Evolutionary conservation across 2,113 vertebrate genomes (phyloP), one percentile per base, ranked within the genome.

Genomic region (Scolopax mira): DNA sequence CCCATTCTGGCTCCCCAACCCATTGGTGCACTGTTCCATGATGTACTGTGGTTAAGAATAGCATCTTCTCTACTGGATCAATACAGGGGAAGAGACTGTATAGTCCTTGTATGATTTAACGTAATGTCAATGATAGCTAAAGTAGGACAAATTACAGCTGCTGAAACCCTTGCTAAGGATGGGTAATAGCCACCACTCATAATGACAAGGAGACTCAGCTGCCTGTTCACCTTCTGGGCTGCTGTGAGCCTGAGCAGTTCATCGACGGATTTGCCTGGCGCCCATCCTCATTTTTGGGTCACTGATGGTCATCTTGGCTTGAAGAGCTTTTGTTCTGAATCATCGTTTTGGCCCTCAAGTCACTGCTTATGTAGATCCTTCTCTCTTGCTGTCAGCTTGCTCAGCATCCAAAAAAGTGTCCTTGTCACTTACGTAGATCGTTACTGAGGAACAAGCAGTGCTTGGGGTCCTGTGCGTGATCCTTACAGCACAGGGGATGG

Each of bases 401-500:
- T 95, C 52, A 67, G 86, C 80, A 28, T 79, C 7, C 73, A 41
- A 77, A 69, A 12, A 83, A 51, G 67, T 33, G 72, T 83, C 84
- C 57, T 84, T 89, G 62, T 57, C 25, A 12, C 21, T 84, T 52
- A 10, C 4, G 1, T 52, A 87, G 87, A 31, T 78, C 70, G 41
- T 28, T 54, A 23, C 52, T 31, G 81, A 54, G 81, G 81, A 85
- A 58, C 0, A 0, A 39, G 62, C 62, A 1, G 15, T 82, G 65
- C 80, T 42, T 4, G 6, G 57, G 61, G 60, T 71, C 57, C 30
- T 2, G 4, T 15, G 27, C 0, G 8, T 0, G 0, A 33, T 39
- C 21, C 69, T 66, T 49, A 8, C 8, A 46, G 48, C 48, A 37
- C 39, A 57, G 33, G 13, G 28, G 23, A 27, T 33, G 41, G 21